Base-by-base conservation (phyloP, 2,113 vertebrate genomes). In the Pelecanus crispus region DNA sequence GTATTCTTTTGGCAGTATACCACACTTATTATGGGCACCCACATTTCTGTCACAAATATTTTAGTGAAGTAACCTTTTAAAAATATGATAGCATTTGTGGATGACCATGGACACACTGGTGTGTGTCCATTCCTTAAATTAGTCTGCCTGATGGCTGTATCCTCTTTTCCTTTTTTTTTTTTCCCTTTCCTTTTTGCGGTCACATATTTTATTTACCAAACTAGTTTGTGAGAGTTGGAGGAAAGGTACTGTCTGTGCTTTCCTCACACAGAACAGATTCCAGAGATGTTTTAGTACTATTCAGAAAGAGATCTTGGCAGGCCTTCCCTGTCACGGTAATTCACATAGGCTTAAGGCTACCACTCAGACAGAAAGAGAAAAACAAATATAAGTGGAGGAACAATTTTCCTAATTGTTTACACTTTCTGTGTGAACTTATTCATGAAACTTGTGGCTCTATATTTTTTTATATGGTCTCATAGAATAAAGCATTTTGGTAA, bases 301-400 rank as follows among this genome's bases (percentile, higher is more conserved):
- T 95, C 67, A 94, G 70, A 90, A 94, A 82, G 73, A 90, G 88
- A 94, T 49, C 21, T 92, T 94, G 92, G 91, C 92, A 91, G 65
- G 49, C 80, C 52, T 81, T 77, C 73, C 70, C 63, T 2, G 40
- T 81, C 89, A 93, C 1, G 15, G 72, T 92, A 95, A 93, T 94
- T 95, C 95, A 94, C 47, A 66, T 6, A 82, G 78, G 49, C 77
- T 97, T 95, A 75, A 88, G 88, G 29, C 73, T 73, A 83, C 55
- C 55, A 55, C 82, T 92, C 77, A 93, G 81, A 92, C 42, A 94
- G 95, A 96, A 86, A 91, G 77, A 92, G 71, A 95, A 96, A 95
- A 94, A 65, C 70, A 97, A 92, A 75, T 58, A 81, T 4, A 44
- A 88, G 77, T 1, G 12, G 29, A 82, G 22, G 38, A 92, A 93